Evolutionary conservation across 2,797 vertebrate genomes (phyloP), one percentile per base, ranked within the genome.

Genomic region (Hoplostethus mediterraneus): DNA sequence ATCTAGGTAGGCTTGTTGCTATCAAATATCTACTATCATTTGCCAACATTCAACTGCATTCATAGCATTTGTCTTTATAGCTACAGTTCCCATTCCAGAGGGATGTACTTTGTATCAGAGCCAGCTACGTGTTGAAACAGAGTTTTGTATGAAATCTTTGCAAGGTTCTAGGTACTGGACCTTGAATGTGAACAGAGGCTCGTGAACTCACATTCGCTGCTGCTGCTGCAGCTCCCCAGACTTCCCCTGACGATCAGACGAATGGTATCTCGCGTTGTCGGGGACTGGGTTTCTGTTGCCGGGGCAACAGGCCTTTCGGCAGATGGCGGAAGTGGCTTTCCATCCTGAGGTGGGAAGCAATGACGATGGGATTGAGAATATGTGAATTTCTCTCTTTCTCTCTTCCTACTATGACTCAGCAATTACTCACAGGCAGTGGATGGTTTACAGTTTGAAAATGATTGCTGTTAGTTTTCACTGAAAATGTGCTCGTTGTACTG

Each of bases 181-280:
- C 44, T 31, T 38, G 55, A 51, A 40, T 54, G 28, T 31, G 21
- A 59, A 67, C 40, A 3, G 2, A 53, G 16, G 36, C 17, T 3
- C 3, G n/a, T 69, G 7, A 64, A 95, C 97, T 96, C 89, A 99
- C 98, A 98, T 92, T 99, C 97, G 75, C 96, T 99, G 85, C 97
- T 99, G 87, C 97, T 98, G 92, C 97, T 99, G 93, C 97, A 99
- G 93, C 97, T 99, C 85, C 98, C 98, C 75, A 99, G 91, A 67
- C 97, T 98, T 83, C 98, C 98, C 91, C 98, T 96, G 66, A 99
- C 98, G 69, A 99, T 98, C 94, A 99, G 96, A 12, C 96, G 96
- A 79, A 99, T 99, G n/a, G 97, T 95, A 79, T 99, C 98, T 84
- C 93, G 92, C 62, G 82, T 84, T 3, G 94, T 92, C 77, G 97